These are phyloP conservation scores for Molossus alvarezi DNA, from an alignment of 2,797 vertebrate genomes.

Conservation along the genomic window DNA sequence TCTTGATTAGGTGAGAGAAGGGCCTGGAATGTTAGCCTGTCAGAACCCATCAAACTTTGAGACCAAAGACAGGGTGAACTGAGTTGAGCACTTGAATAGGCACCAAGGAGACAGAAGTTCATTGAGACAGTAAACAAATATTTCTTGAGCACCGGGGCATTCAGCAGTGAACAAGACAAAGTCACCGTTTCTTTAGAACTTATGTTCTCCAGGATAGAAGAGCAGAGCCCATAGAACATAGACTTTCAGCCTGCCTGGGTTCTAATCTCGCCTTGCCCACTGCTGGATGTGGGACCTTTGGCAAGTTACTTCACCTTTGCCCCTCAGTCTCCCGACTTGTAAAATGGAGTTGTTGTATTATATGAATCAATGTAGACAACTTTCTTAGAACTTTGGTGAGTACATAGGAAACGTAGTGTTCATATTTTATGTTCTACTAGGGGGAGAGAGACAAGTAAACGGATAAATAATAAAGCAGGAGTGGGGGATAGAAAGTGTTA, in stretches of 20 bases:
- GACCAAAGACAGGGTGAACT: background rate
- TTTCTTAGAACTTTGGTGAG: background rate
- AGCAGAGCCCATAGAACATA: background rate
- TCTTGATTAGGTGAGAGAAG: background rate
- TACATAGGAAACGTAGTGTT: background rate
- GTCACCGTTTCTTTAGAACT: background rate
- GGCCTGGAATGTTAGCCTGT: background rate
- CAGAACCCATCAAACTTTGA: background rate
- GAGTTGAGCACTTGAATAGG: background rate
- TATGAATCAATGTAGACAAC: background rate
- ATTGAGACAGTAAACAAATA: background rate
- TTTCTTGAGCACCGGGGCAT: background rate
- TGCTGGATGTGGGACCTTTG: background rate
- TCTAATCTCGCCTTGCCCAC: background rate
- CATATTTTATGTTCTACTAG: background rate
- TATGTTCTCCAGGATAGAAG: background rate
- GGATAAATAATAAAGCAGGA: background rate
- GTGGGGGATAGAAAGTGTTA: background rate
- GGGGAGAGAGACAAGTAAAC: background rate
- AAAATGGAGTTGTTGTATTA: background rate
- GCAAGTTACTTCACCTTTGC: background rate
- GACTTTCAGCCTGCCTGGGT: background rate
- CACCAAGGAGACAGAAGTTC: background rate
- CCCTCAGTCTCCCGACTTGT: background rate
- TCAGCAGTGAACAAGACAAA: background rate